phyloP scores from a whole-genome alignment of 2,113 vertebrate species.

The Tragelaphus scriptus region DNA sequence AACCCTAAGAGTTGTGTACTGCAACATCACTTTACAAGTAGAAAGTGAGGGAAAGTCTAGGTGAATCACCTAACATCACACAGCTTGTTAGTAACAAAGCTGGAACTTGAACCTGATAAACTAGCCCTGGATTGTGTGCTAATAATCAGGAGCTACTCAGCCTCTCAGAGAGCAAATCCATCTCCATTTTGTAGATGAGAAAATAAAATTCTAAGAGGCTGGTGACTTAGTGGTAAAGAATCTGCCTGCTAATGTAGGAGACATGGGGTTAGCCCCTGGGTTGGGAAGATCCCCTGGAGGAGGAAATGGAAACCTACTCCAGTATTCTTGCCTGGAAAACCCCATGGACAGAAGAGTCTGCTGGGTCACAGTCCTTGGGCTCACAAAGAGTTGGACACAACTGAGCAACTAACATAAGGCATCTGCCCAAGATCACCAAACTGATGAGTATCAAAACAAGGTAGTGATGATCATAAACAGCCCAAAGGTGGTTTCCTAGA shows the following conservation, averaged over 20 bases:
- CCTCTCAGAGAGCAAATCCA: not conserved
- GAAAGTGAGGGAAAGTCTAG: not conserved
- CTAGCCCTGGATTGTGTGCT: not conserved
- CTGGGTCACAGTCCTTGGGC: not conserved
- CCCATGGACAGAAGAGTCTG: not conserved
- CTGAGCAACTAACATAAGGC: not conserved
- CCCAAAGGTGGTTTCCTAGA: not conserved
- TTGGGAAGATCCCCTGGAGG: not conserved
- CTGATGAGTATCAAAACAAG: not conserved
- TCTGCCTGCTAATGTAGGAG: not conserved
- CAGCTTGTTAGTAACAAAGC: not conserved
- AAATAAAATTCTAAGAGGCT: not conserved
- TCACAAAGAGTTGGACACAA: not conserved
- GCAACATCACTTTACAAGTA: not conserved
- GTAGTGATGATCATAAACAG: not conserved
- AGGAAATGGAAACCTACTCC: not conserved
- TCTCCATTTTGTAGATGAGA: not conserved
- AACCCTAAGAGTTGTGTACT: not conserved
- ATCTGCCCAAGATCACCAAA: not conserved
- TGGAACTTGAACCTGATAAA: not conserved
- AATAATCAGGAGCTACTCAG: not conserved
- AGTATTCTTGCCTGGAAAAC: not conserved
- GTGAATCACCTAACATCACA: not conserved
- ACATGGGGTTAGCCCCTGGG: not conserved
- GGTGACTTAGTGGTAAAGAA: not conserved